Conservation (phyloP, 2,113 vertebrate genomes). For the Hypomesus transpacificus region DNA sequence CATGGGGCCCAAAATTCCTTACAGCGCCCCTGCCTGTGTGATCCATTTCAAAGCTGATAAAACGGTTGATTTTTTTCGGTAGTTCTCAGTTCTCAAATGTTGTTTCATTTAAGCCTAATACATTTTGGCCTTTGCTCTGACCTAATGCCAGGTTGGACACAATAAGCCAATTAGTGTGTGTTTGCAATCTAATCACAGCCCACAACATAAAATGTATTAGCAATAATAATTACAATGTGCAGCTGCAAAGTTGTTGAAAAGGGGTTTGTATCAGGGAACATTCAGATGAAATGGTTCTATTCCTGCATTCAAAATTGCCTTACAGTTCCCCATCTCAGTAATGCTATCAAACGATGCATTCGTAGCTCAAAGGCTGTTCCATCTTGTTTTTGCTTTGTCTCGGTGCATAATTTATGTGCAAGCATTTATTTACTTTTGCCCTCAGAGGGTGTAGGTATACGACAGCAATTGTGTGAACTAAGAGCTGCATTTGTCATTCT, state of each 20-base stretch:
- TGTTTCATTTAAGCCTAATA: background rate
- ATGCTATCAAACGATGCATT: no score
- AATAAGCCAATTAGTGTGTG: background rate
- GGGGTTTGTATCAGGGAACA: no score
- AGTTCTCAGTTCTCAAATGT: background rate
- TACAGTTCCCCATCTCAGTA: no score
- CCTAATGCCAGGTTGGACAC: background rate
- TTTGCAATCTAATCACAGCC: background rate
- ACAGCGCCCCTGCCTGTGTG: background rate
- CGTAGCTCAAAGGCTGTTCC: background rate
- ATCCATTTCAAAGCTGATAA: background rate
- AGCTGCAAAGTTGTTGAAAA: background rate
- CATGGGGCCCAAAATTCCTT: no score
- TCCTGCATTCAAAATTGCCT: no score
- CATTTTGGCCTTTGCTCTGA: background rate
- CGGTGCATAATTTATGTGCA: background rate
- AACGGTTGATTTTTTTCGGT: background rate
- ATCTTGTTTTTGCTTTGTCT: background rate
- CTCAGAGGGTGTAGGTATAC: background rate
- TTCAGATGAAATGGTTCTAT: no score
- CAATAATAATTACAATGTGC: background rate
- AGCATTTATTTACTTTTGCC: background rate
- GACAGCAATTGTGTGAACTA: background rate
- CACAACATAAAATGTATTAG: background rate
- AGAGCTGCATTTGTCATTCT: slow-evolving; percentile 34